These are phyloP conservation scores for Rhineura floridana DNA, from an alignment of 2,113 vertebrate species.

Conservation along the genomic window DNA sequence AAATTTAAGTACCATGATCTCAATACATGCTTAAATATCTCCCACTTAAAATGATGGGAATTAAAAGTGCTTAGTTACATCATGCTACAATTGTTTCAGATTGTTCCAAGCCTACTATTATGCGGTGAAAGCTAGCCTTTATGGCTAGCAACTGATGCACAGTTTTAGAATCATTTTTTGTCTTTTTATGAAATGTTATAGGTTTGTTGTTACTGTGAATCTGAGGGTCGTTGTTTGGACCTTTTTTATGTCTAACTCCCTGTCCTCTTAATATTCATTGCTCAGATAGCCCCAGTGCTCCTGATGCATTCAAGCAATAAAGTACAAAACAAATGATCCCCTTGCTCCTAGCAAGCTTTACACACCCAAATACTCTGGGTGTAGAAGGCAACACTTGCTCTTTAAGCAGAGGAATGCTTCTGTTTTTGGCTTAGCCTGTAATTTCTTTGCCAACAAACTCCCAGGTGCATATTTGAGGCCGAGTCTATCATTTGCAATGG, in stretches of 20 bases:
- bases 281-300: constrained; percentile 56
- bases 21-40: neutral
- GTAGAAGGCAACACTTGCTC: constrained; percentile 35
- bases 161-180: constrained; percentile 45
- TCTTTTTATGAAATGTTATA: neutral
- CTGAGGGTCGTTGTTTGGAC: neutral
- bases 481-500: constrained; percentile 63
- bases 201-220: neutral
- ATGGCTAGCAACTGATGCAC: constrained; percentile 29
- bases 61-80: neutral
- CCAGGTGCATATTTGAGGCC: constrained; percentile 63
- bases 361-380: constrained; percentile 49
- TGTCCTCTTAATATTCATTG: constrained; percentile 54
- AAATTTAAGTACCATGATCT: neutral
- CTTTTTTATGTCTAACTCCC: constrained; percentile 53
- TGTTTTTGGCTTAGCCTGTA: constrained; percentile 51
- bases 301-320: constrained; percentile 51
- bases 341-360: constrained; percentile 41
- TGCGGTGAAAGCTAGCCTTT: constrained; percentile 26
- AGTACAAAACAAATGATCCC: constrained; percentile 57
- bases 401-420: constrained; percentile 56
- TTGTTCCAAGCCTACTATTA: constrained; percentile 1
- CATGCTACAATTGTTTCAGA: constrained; percentile 7
- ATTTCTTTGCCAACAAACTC: constrained; percentile 56
- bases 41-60: too few species aligned